Conservation (phyloP, 2,797 vertebrate genomes). For the Salarias fasciatus region DNA sequence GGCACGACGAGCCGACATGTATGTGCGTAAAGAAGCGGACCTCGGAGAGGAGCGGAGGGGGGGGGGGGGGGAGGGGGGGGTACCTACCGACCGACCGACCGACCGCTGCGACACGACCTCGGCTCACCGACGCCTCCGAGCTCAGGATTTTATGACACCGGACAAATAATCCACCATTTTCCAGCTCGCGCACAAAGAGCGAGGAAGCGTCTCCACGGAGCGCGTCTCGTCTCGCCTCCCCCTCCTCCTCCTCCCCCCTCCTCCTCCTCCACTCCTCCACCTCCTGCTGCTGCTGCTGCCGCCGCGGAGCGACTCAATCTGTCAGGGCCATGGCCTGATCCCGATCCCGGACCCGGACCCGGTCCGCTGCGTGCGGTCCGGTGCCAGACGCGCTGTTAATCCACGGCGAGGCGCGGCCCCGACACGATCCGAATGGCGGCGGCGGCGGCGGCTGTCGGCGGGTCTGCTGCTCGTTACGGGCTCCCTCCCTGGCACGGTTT, state of each 20-base stretch:
- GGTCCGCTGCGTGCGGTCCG: constrained; percentile 58
- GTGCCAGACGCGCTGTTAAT: constrained; percentile 57
- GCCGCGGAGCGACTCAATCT: constrained; percentile 77
- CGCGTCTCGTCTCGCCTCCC: constrained; percentile 55
- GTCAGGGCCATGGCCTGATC: constrained; percentile 82
- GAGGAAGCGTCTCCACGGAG: constrained; percentile 69
- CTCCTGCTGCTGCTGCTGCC: not conserved
- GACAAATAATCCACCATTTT: constrained; percentile 69
- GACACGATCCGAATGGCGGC: constrained; percentile 29
- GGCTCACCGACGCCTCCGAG: not conserved
- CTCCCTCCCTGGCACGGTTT: constrained; percentile 71
- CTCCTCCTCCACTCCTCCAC: not conserved
- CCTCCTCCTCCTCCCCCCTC: not conserved
- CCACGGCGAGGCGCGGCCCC: constrained; percentile 41
- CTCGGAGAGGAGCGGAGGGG: constrained; percentile 56
- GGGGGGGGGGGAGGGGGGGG: constrained; percentile 15
- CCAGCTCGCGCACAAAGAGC: constrained; percentile 58
- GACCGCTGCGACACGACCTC: constrained; percentile 63
- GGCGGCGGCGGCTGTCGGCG: constrained; percentile 48
- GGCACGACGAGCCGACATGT: constrained; percentile 39
- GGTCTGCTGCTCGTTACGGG: constrained; percentile 59
- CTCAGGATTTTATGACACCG: constrained; percentile 31
- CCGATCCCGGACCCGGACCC: too few relatives aligned
- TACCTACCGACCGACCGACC: constrained; percentile 48
- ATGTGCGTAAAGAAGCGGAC: constrained; percentile 6